Percentiles rank a stretch among this genome's conserved stretches.
These are phyloP conservation scores for Danio choprae DNA, from an alignment of 2,797 vertebrate genomes.

Conservation along the genomic window DNA sequence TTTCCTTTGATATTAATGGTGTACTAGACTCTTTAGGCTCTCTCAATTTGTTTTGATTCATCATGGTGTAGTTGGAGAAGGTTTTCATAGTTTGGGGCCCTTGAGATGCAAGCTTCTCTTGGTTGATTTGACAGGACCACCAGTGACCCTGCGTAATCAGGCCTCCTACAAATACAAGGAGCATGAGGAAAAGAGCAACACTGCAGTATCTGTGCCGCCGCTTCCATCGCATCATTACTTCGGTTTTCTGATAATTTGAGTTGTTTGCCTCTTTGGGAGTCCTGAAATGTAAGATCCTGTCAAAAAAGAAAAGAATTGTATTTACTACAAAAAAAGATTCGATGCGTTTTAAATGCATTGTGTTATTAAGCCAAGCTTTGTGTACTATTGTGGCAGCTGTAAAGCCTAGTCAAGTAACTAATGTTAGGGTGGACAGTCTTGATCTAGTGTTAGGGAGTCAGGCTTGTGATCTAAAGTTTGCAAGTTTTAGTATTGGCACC, in stretches of 20 bases:
- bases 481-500: too few relatives aligned
- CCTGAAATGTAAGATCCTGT: conserved; percentile 12
- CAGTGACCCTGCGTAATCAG: conserved; percentile 86
- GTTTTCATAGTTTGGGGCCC: conserved; percentile 77
- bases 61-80: conserved; percentile 79
- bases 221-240: conserved; percentile 73
- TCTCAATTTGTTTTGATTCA: conserved; percentile 76
- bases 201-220: conserved; percentile 85
- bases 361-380: too few relatives aligned
- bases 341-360: too few relatives aligned
- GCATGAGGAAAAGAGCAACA: conserved; percentile 81
- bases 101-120: conserved; percentile 81
- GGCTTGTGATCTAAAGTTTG: too few relatives aligned
- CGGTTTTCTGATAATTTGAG: neutral
- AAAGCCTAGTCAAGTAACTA: too few relatives aligned
- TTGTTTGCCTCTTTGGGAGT: neutral
- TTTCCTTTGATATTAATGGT: conserved; percentile 71
- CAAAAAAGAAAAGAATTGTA: neutral
- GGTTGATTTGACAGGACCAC: conserved; percentile 78
- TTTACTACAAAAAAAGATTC: neutral
- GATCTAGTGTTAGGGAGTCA: too few relatives aligned
- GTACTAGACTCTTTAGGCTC: conserved; percentile 76
- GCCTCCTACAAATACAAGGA: conserved; percentile 84
- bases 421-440: too few relatives aligned
- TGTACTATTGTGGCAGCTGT: too few relatives aligned